Base-by-base conservation (phyloP, 2,888 invertebrate species). In the Osmoderma eremita region DNA sequence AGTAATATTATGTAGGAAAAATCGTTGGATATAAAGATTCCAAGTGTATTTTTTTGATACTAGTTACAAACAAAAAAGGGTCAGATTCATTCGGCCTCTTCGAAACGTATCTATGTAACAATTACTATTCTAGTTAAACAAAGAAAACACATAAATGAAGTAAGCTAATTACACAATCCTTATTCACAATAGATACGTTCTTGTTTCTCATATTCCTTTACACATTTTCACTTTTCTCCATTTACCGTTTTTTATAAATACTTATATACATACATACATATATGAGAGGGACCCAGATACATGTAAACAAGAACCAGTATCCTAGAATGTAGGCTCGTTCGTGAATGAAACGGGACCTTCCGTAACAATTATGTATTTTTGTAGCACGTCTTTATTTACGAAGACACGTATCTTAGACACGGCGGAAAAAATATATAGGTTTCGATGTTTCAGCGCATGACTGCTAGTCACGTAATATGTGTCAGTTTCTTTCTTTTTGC, bases 261-360 rank as follows among this genome's bases (percentile, higher is more conserved):
- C n/a, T n/a, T n/a, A n/a, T n/a, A n/a, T n/a, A n/a, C n/a, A n/a
- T n/a, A n/a, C n/a, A n/a, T 42, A 45, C 12, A 10, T 24, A 42
- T 58, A 45, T 58, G 42, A 45, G 45, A 58, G 12, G 45, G 58
- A 45, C 58, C 58, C 30, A 58, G 24, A 45, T 58, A 58, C 42
- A 58, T 42, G 22, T 17, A 58, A 53, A 58, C 58, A 58, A 45
- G 24, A 42, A 24, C 58, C 24, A 45, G 24, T 56, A 58, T 45
- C 45, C 58, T 45, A 45, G 22, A 42, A 42, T 45, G 15, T 24
- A 10, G 15, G 58, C n/a, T 10, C n/a, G 24, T 24, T 45, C 17
- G 30, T 45, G 58, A 58, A 58, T 58, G 58, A 58, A 56, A 42
- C 42, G 42, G 42, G 42, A 45, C 58, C 24, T 22, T 42, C 13